Percentiles rank a stretch among this genome's conserved stretches.
Evolutionary conservation across 2,797 vertebrate genomes (phyloP).

Genomic region (Helicolenus hilgendorfi): DNA sequence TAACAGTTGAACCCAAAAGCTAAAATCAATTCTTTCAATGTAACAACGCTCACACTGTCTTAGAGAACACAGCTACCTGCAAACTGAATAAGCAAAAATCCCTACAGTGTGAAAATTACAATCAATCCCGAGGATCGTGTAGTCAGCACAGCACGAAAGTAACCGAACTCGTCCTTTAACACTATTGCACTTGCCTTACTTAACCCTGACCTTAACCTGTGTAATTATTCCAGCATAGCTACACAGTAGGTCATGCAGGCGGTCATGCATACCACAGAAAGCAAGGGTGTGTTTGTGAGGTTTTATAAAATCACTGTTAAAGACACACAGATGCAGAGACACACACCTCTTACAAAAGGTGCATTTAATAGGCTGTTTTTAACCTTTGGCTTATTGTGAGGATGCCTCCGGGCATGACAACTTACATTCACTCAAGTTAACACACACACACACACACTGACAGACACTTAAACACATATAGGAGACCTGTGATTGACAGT

Average conservation of each 20-base stretch:
- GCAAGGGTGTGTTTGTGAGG: background rate
- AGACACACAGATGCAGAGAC: background rate
- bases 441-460: background rate
- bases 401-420: conserved; percentile 29
- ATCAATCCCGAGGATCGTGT: background rate
- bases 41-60: background rate
- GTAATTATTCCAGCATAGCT: background rate
- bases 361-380: conserved; percentile 22
- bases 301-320: background rate
- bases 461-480: conserved; percentile 9
- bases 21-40: conserved; percentile 28
- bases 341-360: conserved; percentile 1
- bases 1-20: conserved; percentile 12
- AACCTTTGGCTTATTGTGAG: conserved; percentile 28
- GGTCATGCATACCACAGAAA: background rate
- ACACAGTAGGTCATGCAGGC: background rate
- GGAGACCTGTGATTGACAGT: conserved; percentile 61
- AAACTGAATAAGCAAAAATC: conserved; percentile 13
- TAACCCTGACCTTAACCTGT: background rate
- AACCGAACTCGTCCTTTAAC: background rate
- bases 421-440: conserved; percentile 33
- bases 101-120: background rate
- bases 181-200: background rate
- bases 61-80: background rate
- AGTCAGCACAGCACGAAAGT: background rate